Percentiles rank a stretch among this genome's conserved stretches.
phyloP scores from a whole-genome alignment of 2,797 vertebrate species.

The Garrulus glandarius region DNA sequence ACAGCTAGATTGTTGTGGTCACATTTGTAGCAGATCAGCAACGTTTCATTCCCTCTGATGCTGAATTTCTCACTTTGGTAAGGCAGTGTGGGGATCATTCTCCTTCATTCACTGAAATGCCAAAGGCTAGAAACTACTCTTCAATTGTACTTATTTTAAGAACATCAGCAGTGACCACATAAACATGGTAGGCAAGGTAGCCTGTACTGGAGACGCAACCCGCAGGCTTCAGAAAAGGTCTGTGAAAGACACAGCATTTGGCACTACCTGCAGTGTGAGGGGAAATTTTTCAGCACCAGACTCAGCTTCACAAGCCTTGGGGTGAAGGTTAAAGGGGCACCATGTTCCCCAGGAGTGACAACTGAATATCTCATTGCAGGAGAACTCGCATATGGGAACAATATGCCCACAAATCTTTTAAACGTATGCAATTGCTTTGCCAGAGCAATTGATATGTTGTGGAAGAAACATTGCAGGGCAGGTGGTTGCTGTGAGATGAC shows the following conservation, averaged over 20 bases:
- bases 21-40: not conserved
- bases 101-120: not conserved
- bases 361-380: slow-evolving; percentile 54
- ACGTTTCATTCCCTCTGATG: not conserved
- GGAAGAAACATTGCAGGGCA: slow-evolving; percentile 60
- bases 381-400: slow-evolving; percentile 67
- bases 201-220: not conserved
- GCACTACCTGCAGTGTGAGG: not conserved
- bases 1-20: not conserved
- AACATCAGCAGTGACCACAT: not conserved
- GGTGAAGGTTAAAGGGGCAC: slow-evolving; percentile 65
- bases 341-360: slow-evolving; percentile 40
- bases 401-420: slow-evolving; percentile 57
- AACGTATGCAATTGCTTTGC: slow-evolving; percentile 56
- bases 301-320: not conserved
- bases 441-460: slow-evolving; percentile 65
- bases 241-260: not conserved
- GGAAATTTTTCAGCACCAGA: slow-evolving; percentile 14
- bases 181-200: not conserved
- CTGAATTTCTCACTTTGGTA: not conserved
- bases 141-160: not conserved
- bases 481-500: slow-evolving; percentile 71
- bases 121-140: not conserved
- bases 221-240: not conserved
- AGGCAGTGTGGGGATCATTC: not conserved